Conservation (phyloP, 2,888 invertebrate species). For the Panorpa germanica region DNA sequence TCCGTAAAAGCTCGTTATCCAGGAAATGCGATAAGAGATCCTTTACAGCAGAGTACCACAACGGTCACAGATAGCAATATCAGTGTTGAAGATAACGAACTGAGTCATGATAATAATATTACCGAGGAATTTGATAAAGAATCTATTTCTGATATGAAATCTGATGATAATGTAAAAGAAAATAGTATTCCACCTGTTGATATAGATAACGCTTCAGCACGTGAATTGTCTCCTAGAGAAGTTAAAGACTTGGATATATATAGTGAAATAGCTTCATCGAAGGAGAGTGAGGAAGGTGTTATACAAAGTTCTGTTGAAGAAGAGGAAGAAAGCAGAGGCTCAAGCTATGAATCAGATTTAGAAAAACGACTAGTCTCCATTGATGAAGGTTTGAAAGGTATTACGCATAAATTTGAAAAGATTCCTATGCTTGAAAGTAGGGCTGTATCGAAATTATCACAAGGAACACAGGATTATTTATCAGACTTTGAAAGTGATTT, state of each 20-base stretch:
- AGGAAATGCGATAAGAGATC: constrained; percentile 1
- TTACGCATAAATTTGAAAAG: constrained; percentile 14
- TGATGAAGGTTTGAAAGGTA: constrained; percentile 15
- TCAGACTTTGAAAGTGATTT: too few relatives aligned
- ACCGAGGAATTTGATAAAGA: constrained; percentile 8
- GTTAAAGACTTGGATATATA: too few relatives aligned
- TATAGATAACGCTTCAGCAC: not conserved
- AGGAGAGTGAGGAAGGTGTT: too few relatives aligned
- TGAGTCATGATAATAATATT: constrained; percentile 7
- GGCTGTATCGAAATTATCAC: constrained; percentile 9
- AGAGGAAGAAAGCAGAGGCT: too few relatives aligned
- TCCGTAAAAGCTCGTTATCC: too few relatives aligned
- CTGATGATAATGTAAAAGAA: constrained; percentile 2
- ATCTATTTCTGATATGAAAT: constrained; percentile 6
- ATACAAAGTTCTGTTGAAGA: too few relatives aligned
- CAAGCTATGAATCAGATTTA: constrained; percentile 11
- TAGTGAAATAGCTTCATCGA: too few relatives aligned
- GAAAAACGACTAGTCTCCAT: constrained; percentile 15
- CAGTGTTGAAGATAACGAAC: constrained; percentile 1
- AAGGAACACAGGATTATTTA: too few relatives aligned
- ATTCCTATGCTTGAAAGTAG: constrained; percentile 11
- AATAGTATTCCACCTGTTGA: too few relatives aligned
- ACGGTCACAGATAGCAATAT: constrained; percentile 7
- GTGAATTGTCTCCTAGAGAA: too few relatives aligned
- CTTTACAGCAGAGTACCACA: too few relatives aligned